Evolutionary conservation across 1,140 invertebrate species (phyloP), one percentile per base, ranked within the genome.

Genomic region (Scaptomyza pallida): DNA sequence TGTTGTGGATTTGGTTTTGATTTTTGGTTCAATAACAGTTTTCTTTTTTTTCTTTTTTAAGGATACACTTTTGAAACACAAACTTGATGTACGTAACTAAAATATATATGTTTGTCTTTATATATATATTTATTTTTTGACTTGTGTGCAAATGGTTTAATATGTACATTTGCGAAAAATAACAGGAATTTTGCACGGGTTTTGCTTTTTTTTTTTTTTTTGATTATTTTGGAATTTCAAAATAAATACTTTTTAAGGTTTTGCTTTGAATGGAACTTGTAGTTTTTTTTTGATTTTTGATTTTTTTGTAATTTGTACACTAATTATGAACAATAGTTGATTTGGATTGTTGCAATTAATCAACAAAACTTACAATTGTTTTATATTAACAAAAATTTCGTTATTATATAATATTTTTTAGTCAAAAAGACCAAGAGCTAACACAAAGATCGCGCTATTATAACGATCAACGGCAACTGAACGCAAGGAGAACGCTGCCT

Each of bases 391-490:
- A 80, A 89, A 88, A 89, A 72, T 74, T 74, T 72, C 69, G 77
- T 79, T 89, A 82, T 90, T 90, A 90, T 90, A 90, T 89, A 90
- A 90, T 83, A 64, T 91, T 86, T 75, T 86, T 82, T 63, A 91
- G 88, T 86, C 76, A 75, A 79, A n/a, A 90, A 89, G 75, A 89
- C 81, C 74, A 90, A 90, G 85, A 90, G 90, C 90, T 91, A 91
- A 82, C 88, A 85, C 82, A 89, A 89, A 90, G 88, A 91, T 91
- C 88, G 90, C 88, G 89, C 90, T 91, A 90, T 91, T 90, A 91
- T 90, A 91, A 91, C 89, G 90, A 90, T 91, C 90, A 91, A 89
- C 85, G 90, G 90, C 90, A 90, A 91, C 90, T 91, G 90, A 91
- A 91, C 85, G 89, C 85, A 88, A 91, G 88, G 86, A 91, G 90